Base-by-base conservation (phyloP, 2,797 vertebrate genomes). In the Myripristis jacobus region DNA sequence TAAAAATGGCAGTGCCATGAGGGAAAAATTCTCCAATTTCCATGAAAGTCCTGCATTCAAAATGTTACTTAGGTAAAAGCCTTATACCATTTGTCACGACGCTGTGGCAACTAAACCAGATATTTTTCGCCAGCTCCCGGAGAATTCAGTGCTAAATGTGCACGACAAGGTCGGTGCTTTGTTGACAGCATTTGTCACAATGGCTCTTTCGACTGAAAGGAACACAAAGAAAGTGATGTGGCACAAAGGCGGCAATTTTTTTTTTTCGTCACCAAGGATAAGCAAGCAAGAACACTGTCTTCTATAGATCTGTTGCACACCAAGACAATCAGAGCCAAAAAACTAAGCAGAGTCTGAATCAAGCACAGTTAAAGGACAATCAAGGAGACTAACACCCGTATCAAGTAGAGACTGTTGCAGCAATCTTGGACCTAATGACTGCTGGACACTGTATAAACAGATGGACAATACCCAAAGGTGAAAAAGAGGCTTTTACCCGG, bases 161-260 rank as follows among this genome's bases (percentile, higher is more conserved):
- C 41, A 54, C 19, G 36, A 46, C 59, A 48, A 60, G 75, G 77
- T 58, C 3, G 18, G 53, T 12, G 58, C 61, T 66, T 68, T 69
- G 77, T 66, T 63, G 70, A 72, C 57, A 44, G 18, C 69, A 24
- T 58, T 68, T 31, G 44, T 57, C 65, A 53, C 44, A n/a, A 53
- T 10, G 48, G 48, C 71, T 68, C 34, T 36, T 13, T 19, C 3
- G 12, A 18, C 13, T 0, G 43, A 50, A 6, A 7, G 44, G 13
- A 54, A 29, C 51, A 62, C 31, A 54, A 22, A 57, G 58, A 13
- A 25, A n/a, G 25, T 2, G 50, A 67, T 21, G 21, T 4, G 4
- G 24, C 48, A 13, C 21, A 22, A 13, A 8, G 24, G 50, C 1
- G 6, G 24, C 27, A 6, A 13, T 52, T 6, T 27, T 31, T 4